Evolutionary conservation across 1,140 invertebrate species (phyloP), one percentile per base, ranked within the genome.

Genomic region (Drosophila pseudoobscura): DNA sequence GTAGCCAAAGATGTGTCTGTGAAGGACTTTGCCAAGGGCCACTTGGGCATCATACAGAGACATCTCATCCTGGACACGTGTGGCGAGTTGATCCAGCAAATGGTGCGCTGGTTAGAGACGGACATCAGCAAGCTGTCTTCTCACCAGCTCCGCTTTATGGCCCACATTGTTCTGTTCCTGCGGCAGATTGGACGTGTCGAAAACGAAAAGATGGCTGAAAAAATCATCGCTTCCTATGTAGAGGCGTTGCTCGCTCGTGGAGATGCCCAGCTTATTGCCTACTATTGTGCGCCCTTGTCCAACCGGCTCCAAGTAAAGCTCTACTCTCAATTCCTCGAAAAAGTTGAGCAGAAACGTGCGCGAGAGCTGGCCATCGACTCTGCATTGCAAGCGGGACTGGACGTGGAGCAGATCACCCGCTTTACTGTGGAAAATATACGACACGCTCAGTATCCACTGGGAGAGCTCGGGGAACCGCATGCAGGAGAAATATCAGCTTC

Each of bases 91-190:
- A 91, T 96, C 76, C 92, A 94, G 56, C 92, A 94, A 45, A 93
- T 96, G 87, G 92, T 93, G 26, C 15, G 90, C 91, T 91, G 91
- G 91, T 69, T 92, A 91, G 20, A 93, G 90, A 73, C 64, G 31
- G 75, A 93, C 90, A 79, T 92, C 70, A 80, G 91, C 7, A 92
- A 92, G 74, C 73, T 90, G 31, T 92, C 93, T 58, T 92, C 93
- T 3, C 91, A 92, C 41, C 92, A 94, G 57, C 91, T 94, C 69
- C 91, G 97, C 74, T 97, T 98, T 70, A 92, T 97, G 80, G 95
- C 97, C 0, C 97, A 99, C 92, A 91, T 99, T 15, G 94, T 97
- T 11, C 92, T 98, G 1, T 95, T 98, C 62, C 93, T 98, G 26
- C 93, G 96, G 39, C 94, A 95, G 63, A 95, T 97, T 70, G 96